A percentile compares a stretch with the other conserved stretches of the same genome.
phyloP scores from a whole-genome alignment of 2,113 vertebrate genomes.

The Probosciger aterrimus region DNA sequence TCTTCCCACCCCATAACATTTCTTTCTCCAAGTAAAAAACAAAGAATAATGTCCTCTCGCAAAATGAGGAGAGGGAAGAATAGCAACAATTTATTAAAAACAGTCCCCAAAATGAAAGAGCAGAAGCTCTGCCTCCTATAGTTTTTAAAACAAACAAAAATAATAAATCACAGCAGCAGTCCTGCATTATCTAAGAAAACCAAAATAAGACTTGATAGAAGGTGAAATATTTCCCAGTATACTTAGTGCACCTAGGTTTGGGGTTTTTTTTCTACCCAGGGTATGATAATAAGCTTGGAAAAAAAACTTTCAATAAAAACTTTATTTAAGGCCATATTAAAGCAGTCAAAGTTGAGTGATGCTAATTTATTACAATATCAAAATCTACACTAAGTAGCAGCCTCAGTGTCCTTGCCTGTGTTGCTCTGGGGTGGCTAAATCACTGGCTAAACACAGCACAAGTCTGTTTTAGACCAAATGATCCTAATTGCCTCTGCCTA shows the following conservation, averaged over 20 bases:
- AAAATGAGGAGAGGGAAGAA: background rate
- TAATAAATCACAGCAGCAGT: background rate
- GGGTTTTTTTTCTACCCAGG: fast-evolving
- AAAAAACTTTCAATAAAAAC: background rate
- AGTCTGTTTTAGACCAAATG: background rate
- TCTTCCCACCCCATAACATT: background rate
- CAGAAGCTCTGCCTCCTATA: background rate
- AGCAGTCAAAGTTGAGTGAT: too few relatives aligned
- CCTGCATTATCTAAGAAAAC: background rate
- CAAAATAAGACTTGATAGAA: background rate
- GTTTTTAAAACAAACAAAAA: background rate
- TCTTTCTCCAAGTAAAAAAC: background rate
- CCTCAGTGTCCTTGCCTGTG: background rate
- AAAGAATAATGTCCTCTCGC: background rate
- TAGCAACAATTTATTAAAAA: background rate
- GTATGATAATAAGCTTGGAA: background rate
- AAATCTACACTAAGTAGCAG: background rate
- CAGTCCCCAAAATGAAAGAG: background rate
- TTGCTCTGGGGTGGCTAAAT: background rate
- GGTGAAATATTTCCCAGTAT: background rate
- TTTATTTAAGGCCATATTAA: background rate
- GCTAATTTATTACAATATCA: fast-evolving
- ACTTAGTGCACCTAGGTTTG: background rate
- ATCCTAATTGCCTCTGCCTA: background rate
- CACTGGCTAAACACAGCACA: background rate